Percentiles rank a stretch among this genome's conserved stretches.
Evolutionary conservation across 2,888 invertebrate genomes (phyloP).

Genomic region (Drosophila birchii): DNA sequence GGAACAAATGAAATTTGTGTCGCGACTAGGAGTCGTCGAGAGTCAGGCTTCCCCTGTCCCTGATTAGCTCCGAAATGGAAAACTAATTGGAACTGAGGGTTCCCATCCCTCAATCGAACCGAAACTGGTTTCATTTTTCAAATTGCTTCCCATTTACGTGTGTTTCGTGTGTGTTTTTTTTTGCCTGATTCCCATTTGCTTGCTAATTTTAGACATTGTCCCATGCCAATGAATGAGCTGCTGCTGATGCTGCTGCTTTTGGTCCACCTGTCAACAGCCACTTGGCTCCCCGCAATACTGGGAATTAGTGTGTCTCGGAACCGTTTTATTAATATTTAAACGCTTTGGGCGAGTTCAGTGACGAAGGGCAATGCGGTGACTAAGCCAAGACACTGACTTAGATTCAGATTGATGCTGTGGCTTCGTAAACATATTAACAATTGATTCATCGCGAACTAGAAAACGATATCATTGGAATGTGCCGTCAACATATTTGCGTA

Average conservation of each 20-base stretch:
- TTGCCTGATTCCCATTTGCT: slow-evolving; percentile 34
- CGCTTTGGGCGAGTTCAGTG: slow-evolving; percentile 67
- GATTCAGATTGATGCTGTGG: slow-evolving; percentile 10
- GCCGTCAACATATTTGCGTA: background rate
- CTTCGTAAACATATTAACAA: slow-evolving; percentile 5
- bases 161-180: slow-evolving; percentile 8
- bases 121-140: slow-evolving; percentile 55
- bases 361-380: slow-evolving; percentile 24
- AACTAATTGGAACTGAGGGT: slow-evolving; percentile 61
- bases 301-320: slow-evolving; percentile 36
- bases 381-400: slow-evolving; percentile 18
- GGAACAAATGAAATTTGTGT: slow-evolving; percentile 44
- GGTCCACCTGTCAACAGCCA: slow-evolving; percentile 36
- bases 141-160: slow-evolving; percentile 12
- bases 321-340: slow-evolving; percentile 31
- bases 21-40: slow-evolving; percentile 30
- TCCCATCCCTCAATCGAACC: slow-evolving; percentile 22
- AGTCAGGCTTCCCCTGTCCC: slow-evolving; percentile 10
- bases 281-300: slow-evolving; percentile 28
- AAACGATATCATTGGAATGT: slow-evolving; percentile 3
- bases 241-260: slow-evolving; percentile 1
- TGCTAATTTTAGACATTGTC: slow-evolving; percentile 68
- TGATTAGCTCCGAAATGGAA: slow-evolving; percentile 54
- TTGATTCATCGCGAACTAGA: slow-evolving; percentile 28
- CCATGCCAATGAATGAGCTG: slow-evolving; percentile 48